Evolutionary conservation across 2,113 vertebrate genomes (phyloP).

Genomic region (Oplegnathus fasciatus): DNA sequence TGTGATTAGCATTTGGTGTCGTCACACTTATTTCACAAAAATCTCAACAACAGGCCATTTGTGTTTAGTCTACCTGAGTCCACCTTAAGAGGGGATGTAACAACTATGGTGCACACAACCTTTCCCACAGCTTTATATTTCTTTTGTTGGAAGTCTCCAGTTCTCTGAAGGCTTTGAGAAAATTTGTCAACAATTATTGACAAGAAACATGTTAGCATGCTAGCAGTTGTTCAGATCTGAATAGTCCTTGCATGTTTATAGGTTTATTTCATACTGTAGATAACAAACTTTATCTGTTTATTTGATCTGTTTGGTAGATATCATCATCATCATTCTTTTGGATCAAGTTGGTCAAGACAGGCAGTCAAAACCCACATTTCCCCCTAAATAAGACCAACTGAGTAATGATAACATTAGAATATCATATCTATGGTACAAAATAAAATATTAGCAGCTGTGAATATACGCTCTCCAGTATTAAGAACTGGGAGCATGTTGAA

Average conservation of each 20-base stretch:
- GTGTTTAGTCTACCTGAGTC: slow-evolving; percentile 49
- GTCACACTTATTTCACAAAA: slow-evolving; percentile 35
- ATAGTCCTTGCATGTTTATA: slow-evolving; percentile 49
- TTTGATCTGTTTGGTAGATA: slow-evolving; percentile 58
- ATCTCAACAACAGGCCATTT: neutral
- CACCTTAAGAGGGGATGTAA: slow-evolving; percentile 8
- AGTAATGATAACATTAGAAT: slow-evolving; percentile 57
- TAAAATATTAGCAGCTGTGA: slow-evolving; percentile 82
- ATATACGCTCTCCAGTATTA: slow-evolving; percentile 73
- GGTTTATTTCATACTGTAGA: slow-evolving; percentile 53
- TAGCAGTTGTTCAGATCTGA: slow-evolving; percentile 49
- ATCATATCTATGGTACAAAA: slow-evolving; percentile 73
- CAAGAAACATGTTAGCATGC: slow-evolving; percentile 65
- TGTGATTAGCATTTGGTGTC: neutral
- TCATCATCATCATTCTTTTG: slow-evolving; percentile 52
- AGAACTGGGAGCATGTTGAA: slow-evolving; percentile 74
- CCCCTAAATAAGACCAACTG: slow-evolving; percentile 48
- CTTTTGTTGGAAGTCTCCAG: slow-evolving; percentile 13
- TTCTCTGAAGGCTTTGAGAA: slow-evolving; percentile 47
- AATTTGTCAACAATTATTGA: slow-evolving; percentile 55
- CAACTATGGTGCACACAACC: neutral
- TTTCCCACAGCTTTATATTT: slow-evolving; percentile 48
- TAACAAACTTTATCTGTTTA: slow-evolving; percentile 47
- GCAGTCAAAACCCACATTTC: slow-evolving; percentile 62
- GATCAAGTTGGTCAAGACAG: slow-evolving; percentile 31